Percentiles rank a stretch among this genome's conserved stretches.
phyloP scores from a whole-genome alignment of 2,888 invertebrate genomes.

The Chrysopilus asiliformis region DNA sequence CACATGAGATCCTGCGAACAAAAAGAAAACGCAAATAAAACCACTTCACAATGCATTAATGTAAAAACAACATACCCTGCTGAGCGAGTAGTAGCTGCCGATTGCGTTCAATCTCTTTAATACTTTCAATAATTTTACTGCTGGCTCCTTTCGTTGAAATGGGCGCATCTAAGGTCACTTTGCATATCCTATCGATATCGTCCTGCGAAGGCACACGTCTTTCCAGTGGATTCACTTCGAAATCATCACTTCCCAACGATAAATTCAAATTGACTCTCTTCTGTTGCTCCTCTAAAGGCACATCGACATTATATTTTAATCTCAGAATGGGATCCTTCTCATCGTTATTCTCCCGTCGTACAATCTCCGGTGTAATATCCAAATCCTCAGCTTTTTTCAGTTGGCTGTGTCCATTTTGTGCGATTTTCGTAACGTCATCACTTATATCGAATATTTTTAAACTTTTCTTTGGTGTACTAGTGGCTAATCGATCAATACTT shows the following conservation, averaged over 20 bases:
- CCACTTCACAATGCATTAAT: not conserved
- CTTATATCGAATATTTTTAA: conserved; percentile 24
- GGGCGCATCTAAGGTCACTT: conserved; percentile 73
- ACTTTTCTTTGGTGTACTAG: conserved; percentile 27
- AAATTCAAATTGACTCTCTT: conserved; percentile 26
- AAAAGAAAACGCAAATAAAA: conserved; percentile 2
- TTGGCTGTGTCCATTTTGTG: not conserved
- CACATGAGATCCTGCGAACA: conserved; percentile 63
- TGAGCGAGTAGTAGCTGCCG: conserved; percentile 74
- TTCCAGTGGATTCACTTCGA: conserved; percentile 34
- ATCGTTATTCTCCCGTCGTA: conserved; percentile 8
- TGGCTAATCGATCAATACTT: conserved; percentile 6
- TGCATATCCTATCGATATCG: conserved; percentile 76
- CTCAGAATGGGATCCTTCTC: conserved; percentile 19
- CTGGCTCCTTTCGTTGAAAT: conserved; percentile 56
- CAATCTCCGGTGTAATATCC: conserved; percentile 12
- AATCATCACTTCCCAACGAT: conserved; percentile 33
- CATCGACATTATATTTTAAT: conserved; percentile 18
- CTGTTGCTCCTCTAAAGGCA: conserved; percentile 5
- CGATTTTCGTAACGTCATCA: conserved; percentile 1
- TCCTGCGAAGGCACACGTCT: conserved; percentile 59
- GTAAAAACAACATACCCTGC: conserved; percentile 50
- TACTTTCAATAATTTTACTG: conserved; percentile 67
- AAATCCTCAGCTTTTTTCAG: no score
- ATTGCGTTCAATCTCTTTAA: conserved; percentile 82